Base-by-base conservation (phyloP, 2,797 vertebrate species). In the Chloroceryle inda region DNA sequence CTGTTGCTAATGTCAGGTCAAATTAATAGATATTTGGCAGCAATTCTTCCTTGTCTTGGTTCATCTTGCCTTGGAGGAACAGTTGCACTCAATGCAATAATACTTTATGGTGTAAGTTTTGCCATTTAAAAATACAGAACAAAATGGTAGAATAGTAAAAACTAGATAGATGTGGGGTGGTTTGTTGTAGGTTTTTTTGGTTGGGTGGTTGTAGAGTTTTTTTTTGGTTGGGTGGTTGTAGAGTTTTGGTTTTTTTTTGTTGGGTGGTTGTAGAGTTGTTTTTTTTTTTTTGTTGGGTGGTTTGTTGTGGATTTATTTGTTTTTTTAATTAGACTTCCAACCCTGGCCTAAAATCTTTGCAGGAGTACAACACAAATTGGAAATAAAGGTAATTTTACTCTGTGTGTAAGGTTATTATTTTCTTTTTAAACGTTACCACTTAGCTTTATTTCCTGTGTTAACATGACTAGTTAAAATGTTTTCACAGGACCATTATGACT, bases 401-500 rank as follows among this genome's bases (percentile, higher is more conserved):
- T 58, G 26, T 69, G 9, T 59, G 23, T 82, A 77, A 86, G 59
- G 20, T 1, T 0, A 33, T 27, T 29, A 4, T 22, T 84, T 71
- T 76, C 20, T 6, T 47, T 17, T 6, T 47, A 24, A 59, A 31
- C 3, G 3, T 9, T 68, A 16, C 20, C 14, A 13, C 31, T 31
- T 79, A 27, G 11, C 42, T 92, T 55, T 26, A 38, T 62, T 85
- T 63, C 1, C 2, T 85, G 5, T 63, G 49, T 15, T 74, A 74
- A 50, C 8, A 6, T 5, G 13, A 33, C 7, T 40, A 26, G 7
- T 58, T 68, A 62, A 61, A 47, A 49, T 73, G 26, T 74, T 91
- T 96, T 95, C 33, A 24, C 72, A 99, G 98, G 98, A 98, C 81
- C 98, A 98, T 97, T 99, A 98, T 92, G 98, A 98, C n/a, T 99